Percentiles rank a stretch among this genome's conserved stretches.
Evolutionary conservation across 2,888 invertebrate species (phyloP).

Genomic region (Rhamphomyia laevipes): DNA sequence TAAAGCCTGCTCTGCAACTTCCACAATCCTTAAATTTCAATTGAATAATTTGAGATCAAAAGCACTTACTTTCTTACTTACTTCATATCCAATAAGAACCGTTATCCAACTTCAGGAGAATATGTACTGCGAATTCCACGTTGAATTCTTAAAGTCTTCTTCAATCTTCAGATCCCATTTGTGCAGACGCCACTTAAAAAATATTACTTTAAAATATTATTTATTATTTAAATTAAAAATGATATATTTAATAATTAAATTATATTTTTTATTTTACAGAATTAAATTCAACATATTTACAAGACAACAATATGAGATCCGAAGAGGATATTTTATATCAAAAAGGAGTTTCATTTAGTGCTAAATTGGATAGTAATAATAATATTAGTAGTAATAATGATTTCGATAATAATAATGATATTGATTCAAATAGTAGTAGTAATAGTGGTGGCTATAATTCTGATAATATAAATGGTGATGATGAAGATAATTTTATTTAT

Average conservation of each 20-base stretch:
- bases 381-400: conserved; percentile 16
- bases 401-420: conserved; percentile 8
- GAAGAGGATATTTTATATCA: conserved; percentile 63
- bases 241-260: neutral
- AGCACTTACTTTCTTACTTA: too few species aligned
- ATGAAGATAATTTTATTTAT: conserved; percentile 12
- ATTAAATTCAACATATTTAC: conserved; percentile 55
- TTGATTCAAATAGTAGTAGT: neutral
- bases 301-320: conserved; percentile 44
- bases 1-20: too few species aligned
- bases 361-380: conserved; percentile 46
- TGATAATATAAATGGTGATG: conserved; percentile 8
- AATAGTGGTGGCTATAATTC: neutral
- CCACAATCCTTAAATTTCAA: too few species aligned
- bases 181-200: too few species aligned
- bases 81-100: too few species aligned
- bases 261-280: conserved; percentile 42
- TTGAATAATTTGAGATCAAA: too few species aligned
- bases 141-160: too few species aligned
- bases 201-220: too few species aligned
- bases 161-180: too few species aligned
- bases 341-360: conserved; percentile 68
- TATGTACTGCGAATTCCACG: too few species aligned
- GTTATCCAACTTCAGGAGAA: too few species aligned
- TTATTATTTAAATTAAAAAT: too few species aligned